Conservation (phyloP, 2,113 vertebrate genomes). For the Bostrychus sinensis region DNA sequence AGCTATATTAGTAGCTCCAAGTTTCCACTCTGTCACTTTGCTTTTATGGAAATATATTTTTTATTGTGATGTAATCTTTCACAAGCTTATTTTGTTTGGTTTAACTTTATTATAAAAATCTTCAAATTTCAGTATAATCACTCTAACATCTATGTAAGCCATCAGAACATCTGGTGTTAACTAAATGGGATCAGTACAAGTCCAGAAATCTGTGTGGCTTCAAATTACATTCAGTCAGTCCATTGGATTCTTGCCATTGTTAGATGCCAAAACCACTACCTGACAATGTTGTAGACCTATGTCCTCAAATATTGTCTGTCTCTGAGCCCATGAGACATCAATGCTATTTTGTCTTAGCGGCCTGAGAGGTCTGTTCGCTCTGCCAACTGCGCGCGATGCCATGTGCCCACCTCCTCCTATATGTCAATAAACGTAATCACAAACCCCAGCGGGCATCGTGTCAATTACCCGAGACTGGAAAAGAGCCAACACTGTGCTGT, state of each 20-base stretch:
- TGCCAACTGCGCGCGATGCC: slow-evolving; percentile 29
- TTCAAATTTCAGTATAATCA: no score
- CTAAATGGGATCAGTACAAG: background rate
- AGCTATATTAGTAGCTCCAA: no score
- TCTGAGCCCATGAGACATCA: slow-evolving; percentile 10
- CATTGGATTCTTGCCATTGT: background rate
- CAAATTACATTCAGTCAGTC: background rate
- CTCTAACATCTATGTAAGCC: background rate
- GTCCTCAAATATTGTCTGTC: background rate
- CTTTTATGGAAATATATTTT: no score
- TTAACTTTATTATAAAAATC: no score
- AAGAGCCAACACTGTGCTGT: slow-evolving; percentile 31
- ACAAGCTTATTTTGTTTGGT: no score
- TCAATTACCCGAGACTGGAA: slow-evolving; percentile 54
- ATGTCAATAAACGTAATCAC: slow-evolving; percentile 69
- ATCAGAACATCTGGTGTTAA: background rate
- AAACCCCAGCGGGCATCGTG: slow-evolving; percentile 48
- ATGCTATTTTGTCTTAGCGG: slow-evolving; percentile 28
- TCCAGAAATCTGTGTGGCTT: background rate
- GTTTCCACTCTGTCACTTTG: no score
- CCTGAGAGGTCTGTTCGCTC: slow-evolving; percentile 33
- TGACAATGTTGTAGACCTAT: background rate
- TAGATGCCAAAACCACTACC: background rate
- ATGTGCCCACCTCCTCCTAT: slow-evolving; percentile 18
- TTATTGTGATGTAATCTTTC: no score